Percentiles rank a stretch among this genome's conserved stretches.
Evolutionary conservation across 2,113 vertebrate genomes (phyloP).

Genomic region (Heliornis fulica): DNA sequence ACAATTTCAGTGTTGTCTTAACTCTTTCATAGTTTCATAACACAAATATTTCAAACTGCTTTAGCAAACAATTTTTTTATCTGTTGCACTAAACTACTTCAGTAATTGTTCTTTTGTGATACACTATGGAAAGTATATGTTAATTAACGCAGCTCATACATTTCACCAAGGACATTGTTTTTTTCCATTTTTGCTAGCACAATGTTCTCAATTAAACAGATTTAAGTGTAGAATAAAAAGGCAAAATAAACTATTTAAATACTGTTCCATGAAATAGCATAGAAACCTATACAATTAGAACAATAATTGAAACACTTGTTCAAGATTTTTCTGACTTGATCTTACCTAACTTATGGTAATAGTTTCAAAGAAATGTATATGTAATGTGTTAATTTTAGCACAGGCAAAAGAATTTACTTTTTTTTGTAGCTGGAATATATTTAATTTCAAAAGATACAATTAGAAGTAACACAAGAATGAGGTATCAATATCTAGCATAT

Average conservation of each 20-base stretch:
- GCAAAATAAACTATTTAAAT: background rate
- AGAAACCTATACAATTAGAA: background rate
- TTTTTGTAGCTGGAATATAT: background rate
- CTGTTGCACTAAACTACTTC: background rate
- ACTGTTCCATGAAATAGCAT: background rate
- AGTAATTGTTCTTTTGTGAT: background rate
- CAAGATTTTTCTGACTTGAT: background rate
- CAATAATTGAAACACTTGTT: background rate
- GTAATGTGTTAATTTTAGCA: background rate
- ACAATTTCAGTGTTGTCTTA: background rate
- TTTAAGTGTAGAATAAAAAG: background rate
- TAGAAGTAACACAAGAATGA: background rate
- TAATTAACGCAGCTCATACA: background rate
- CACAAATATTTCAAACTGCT: background rate
- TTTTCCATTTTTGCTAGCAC: background rate
- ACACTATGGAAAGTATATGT: background rate
- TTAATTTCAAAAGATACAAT: background rate
- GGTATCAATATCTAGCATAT: background rate
- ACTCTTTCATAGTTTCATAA: background rate
- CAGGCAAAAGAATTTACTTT: background rate
- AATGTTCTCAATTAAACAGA: background rate
- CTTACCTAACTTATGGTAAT: background rate
- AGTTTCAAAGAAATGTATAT: background rate
- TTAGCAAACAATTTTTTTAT: background rate
- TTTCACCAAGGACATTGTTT: background rate